phyloP scores from a whole-genome alignment of 2,888 invertebrate genomes.

The Hesperia comma region DNA sequence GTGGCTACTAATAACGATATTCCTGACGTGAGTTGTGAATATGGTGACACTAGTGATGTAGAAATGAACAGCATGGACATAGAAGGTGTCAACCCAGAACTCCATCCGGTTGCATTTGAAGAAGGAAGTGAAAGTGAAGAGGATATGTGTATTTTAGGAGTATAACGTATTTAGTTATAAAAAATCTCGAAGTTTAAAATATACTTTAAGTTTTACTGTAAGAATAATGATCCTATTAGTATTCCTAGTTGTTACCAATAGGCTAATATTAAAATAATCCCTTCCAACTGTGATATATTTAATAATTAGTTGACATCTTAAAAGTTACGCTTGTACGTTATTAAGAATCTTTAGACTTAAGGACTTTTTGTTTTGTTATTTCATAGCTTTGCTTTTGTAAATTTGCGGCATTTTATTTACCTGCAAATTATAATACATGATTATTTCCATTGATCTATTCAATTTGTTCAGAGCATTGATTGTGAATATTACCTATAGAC shows the following conservation, averaged over 20 bases:
- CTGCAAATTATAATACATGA: too few relatives aligned
- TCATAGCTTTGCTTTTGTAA: neutral
- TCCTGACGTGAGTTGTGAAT: neutral
- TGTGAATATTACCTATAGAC: too few relatives aligned
- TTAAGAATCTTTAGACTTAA: neutral
- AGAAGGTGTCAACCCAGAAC: slow-evolving; percentile 28
- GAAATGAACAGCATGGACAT: slow-evolving; percentile 24
- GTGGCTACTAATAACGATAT: neutral
- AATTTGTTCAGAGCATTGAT: too few relatives aligned
- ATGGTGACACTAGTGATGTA: slow-evolving; percentile 9
- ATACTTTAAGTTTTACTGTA: neutral
- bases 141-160: slow-evolving; percentile 43
- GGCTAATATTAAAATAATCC: neutral
- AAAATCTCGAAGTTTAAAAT: too few relatives aligned
- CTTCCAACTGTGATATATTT: slow-evolving; percentile 7
- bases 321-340: neutral
- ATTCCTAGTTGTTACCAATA: neutral
- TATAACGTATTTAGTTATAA: slow-evolving; percentile 27
- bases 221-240: neutral
- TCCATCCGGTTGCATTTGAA: slow-evolving; percentile 30
- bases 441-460: too few relatives aligned
- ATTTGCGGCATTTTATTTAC: neutral
- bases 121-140: slow-evolving; percentile 35
- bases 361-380: neutral
- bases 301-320: neutral